A percentile compares a stretch with the other conserved stretches of the same genome.
Conservation (phyloP, 2,113 vertebrate genomes). For the Alligator sinensis region DNA sequence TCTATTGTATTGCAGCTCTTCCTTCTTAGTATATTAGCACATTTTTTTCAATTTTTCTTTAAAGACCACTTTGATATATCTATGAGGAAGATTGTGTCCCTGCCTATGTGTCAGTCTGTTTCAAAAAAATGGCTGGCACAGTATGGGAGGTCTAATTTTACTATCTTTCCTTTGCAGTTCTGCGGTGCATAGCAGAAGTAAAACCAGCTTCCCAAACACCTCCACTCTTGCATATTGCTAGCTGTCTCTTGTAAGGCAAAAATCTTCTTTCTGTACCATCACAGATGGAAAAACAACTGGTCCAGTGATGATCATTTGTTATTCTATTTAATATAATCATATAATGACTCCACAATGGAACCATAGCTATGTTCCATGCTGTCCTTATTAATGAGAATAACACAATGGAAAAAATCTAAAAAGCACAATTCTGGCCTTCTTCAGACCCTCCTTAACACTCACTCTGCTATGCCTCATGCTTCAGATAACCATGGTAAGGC, state of each 20-base stretch:
- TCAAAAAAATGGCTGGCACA: background rate
- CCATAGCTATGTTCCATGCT: background rate
- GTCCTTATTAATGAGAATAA: background rate
- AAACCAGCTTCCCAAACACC: background rate
- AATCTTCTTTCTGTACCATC: background rate
- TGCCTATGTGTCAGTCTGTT: background rate
- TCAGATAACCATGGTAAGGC: background rate
- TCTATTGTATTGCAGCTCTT: background rate
- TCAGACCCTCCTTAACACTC: background rate
- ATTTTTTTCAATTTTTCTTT: conserved; percentile 36
- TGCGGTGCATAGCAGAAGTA: background rate
- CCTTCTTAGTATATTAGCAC: background rate
- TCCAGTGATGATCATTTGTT: background rate
- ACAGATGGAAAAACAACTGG: background rate
- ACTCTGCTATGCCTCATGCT: background rate
- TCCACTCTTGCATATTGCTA: background rate
- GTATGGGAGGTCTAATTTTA: no score
- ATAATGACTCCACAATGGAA: background rate
- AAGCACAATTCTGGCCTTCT: rapidly evolving
- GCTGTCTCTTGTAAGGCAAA: background rate
- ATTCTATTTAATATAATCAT: background rate
- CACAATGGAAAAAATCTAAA: background rate
- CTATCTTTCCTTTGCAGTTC: background rate
- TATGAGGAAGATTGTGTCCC: background rate
- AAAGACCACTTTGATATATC: background rate